These are phyloP conservation scores for Gavia stellata DNA, from an alignment of 2,113 vertebrate genomes.

Conservation along the genomic window DNA sequence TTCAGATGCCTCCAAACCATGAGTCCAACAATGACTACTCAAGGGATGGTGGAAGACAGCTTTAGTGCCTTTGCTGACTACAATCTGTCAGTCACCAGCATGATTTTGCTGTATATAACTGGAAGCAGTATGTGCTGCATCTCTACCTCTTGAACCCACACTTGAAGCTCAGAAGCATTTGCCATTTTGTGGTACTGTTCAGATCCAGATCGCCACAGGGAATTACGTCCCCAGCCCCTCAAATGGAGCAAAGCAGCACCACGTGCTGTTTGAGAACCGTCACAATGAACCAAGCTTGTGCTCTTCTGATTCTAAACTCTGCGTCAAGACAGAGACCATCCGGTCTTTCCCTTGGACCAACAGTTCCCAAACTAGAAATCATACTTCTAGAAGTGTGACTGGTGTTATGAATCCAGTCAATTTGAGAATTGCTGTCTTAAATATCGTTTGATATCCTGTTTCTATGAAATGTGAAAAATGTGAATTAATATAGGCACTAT, in stretches of 20 bases:
- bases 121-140: neutral
- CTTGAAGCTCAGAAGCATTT: neutral
- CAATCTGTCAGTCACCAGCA: fast-evolving
- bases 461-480: neutral
- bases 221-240: neutral
- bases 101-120: neutral
- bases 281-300: fast-evolving
- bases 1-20: neutral
- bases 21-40: neutral
- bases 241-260: neutral
- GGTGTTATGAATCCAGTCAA: neutral
- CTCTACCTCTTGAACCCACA: neutral
- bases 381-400: neutral
- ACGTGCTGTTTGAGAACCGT: neutral
- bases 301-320: neutral
- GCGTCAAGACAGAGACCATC: neutral
- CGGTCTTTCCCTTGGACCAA: neutral
- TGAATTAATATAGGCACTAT: neutral
- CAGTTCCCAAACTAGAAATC: neutral
- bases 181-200: neutral
- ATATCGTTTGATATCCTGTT: neutral
- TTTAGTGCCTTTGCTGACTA: neutral
- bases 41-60: neutral
- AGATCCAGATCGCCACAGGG: neutral
- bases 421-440: neutral